Evolutionary conservation across 1,140 invertebrate genomes (phyloP), one percentile per base, ranked within the genome.

Genomic region (Cherax quadricarinatus): DNA sequence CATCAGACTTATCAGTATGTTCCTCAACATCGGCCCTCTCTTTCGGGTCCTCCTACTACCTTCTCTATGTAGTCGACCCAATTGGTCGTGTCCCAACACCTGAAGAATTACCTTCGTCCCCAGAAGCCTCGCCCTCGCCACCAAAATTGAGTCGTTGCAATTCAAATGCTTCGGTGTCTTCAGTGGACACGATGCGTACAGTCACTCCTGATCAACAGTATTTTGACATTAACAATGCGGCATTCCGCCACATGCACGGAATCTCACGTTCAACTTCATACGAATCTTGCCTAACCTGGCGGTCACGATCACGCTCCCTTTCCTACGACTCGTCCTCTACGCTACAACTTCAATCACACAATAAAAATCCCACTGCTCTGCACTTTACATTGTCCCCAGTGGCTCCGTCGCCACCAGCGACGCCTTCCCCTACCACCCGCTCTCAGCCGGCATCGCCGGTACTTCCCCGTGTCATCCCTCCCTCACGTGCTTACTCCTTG

Each of bases 31-130:
- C 92, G 16, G 85, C 87, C 14, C 51, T 94, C 12, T 94, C 93
- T 0, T 94, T 94, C 83, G 93, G 93, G 18, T 94, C 93, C 10
- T 94, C 93, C 0, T 94, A 94, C 75, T 94, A 94, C 66, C 83
- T 90, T 30, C 81, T 93, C 0, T 94, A 94, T 70, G 78, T 92
- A 24, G 83, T 94, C n/a, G 93, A 94, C 80, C 93, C 88, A 24
- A 82, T 91, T 21, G 80, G 49, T 6, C 85, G 88, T n/a, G 87
- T 89, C 30, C 85, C 82, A 4, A 88, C 93, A 48, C 93, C 91
- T 53, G 87, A 91, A 24, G 93, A 93, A n/a, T 73, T 83, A 24
- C 92, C 81, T 0, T 94, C 91, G 21, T 93, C 93, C 57, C 92
- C 92, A 48, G 86, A 91, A 78, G 75, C 70, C 81, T 92, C 93